Conservation (phyloP, 2,888 invertebrate species). For the Acanthopleura granulata region DNA sequence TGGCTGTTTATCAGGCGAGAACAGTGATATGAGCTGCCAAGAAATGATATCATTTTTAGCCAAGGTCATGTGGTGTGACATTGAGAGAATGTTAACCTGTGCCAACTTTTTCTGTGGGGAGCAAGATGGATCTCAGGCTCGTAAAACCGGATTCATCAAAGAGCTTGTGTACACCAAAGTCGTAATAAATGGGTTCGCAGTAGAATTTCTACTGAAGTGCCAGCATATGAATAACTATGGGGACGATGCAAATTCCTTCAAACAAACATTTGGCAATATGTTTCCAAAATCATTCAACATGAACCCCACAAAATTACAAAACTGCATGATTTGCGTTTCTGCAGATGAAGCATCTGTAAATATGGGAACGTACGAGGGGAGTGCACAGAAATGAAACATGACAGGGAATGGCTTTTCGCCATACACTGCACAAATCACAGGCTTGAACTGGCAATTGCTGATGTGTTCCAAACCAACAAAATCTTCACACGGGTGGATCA, state of each 20-base stretch:
- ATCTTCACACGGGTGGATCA: neutral
- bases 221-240: neutral
- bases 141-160: neutral
- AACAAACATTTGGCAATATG: neutral
- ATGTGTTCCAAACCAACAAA: neutral
- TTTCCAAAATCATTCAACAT: neutral
- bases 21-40: neutral
- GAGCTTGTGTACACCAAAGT: neutral
- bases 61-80: neutral
- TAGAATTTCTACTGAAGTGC: neutral
- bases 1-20: neutral
- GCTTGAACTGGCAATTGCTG: neutral
- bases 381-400: neutral
- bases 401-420: neutral
- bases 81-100: neutral
- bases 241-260: neutral
- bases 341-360: neutral
- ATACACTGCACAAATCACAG: neutral
- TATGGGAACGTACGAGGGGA: neutral
- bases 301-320: neutral
- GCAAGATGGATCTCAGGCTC: neutral
- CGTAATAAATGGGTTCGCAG: neutral
- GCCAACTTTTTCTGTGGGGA: neutral
- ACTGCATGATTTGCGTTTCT: neutral
- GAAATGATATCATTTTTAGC: conserved; percentile 1